These are phyloP conservation scores for Proteles cristata DNA, from an alignment of 2,113 vertebrate species.

Conservation along the genomic window DNA sequence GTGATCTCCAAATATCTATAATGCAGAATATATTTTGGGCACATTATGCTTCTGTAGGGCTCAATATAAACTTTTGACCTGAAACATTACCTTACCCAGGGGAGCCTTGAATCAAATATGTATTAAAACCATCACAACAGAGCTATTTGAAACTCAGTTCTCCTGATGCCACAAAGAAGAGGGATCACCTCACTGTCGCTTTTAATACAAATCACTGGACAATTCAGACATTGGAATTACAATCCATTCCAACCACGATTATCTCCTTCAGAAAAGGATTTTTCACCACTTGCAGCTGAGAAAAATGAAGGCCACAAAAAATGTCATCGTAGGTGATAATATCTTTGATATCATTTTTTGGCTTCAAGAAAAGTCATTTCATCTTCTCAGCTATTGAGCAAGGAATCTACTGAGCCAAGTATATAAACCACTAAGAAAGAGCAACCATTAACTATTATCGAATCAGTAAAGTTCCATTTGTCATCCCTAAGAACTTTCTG, in stretches of 20 bases:
- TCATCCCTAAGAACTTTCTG: neutral
- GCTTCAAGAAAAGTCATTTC: slow-evolving; percentile 80
- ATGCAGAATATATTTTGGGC: neutral
- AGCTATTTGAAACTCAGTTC: neutral
- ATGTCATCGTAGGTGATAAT: slow-evolving; percentile 62
- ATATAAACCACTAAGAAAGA: slow-evolving; percentile 74
- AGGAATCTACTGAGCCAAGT: slow-evolving; percentile 67
- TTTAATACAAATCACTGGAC: slow-evolving; percentile 66
- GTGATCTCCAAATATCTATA: neutral
- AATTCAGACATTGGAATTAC: slow-evolving; percentile 34
- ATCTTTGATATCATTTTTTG: slow-evolving; percentile 78
- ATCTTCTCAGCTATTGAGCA: slow-evolving; percentile 70
- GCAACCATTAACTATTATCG: slow-evolving; percentile 57
- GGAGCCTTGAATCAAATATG: neutral
- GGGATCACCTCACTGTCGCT: neutral
- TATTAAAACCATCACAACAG: neutral
- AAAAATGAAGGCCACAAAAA: slow-evolving; percentile 78
- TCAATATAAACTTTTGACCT: neutral
- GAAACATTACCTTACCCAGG: neutral
- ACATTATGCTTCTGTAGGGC: rapidly evolving
- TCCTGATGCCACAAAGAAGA: slow-evolving; percentile 16
- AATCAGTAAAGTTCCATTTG: slow-evolving; percentile 64
- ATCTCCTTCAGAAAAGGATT: slow-evolving; percentile 70
- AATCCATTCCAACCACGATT: slow-evolving; percentile 68
- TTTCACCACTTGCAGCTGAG: slow-evolving; percentile 57